Percentiles rank a stretch among this genome's conserved stretches.
Evolutionary conservation across 2,888 invertebrate species (phyloP).

Genomic region (Ophion slaviceki): DNA sequence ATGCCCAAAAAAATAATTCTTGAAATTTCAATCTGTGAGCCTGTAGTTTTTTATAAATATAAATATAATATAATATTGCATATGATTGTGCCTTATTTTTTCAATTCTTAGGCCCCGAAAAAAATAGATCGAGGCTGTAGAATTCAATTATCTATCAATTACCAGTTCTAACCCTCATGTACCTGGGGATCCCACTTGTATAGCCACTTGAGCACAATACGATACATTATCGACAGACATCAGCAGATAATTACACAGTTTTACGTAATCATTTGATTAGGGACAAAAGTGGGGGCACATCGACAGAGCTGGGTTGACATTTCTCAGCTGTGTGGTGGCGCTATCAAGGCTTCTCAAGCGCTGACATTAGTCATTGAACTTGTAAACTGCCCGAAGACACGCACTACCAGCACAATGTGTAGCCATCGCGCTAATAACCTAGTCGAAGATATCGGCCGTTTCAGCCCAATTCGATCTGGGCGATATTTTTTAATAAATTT

Average conservation of each 20-base stretch:
- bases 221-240: slow-evolving; percentile 1
- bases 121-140: too few species aligned
- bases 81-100: too few species aligned
- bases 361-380: slow-evolving; percentile 3
- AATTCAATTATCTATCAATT: not conserved
- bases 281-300: not conserved
- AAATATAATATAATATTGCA: too few species aligned
- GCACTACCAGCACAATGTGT: not conserved
- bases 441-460: not conserved
- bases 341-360: not conserved
- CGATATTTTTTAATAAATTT: too few species aligned
- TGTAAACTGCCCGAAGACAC: not conserved
- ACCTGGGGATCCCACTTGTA: not conserved
- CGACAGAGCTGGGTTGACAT: not conserved
- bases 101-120: too few species aligned
- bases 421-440: not conserved
- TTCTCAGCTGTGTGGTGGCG: not conserved
- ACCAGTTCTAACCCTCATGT: not conserved
- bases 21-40: too few species aligned
- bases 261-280: slow-evolving; percentile 1
- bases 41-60: too few species aligned
- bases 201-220: not conserved
- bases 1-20: too few species aligned
- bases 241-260: not conserved
- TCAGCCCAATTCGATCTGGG: not conserved